These are phyloP conservation scores for Xyrauchen texanus DNA, from an alignment of 2,113 vertebrate species.

Conservation along the genomic window DNA sequence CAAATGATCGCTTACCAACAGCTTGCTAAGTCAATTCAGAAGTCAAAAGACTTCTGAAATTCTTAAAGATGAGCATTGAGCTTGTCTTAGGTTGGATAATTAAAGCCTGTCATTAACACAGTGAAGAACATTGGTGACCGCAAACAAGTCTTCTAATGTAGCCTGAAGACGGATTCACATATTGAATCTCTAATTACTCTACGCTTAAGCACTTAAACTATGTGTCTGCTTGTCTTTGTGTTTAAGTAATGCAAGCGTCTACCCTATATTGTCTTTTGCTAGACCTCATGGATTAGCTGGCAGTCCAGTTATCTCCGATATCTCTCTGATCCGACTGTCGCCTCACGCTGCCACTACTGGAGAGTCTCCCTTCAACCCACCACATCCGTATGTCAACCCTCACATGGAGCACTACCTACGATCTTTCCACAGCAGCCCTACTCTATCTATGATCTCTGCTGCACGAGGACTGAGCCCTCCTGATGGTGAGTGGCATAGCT, in stretches of 20 bases:
- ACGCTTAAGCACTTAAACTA: no score
- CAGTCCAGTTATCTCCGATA: constrained; percentile 94
- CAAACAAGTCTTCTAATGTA: no score
- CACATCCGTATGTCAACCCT: constrained; percentile 87
- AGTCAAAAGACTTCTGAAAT: no score
- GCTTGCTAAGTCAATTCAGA: no score
- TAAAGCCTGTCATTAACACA: no score
- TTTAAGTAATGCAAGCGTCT: neutral
- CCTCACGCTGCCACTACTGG: constrained; percentile 80
- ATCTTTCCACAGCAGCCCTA: constrained; percentile 90
- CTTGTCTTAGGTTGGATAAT: no score
- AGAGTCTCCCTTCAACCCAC: constrained; percentile 85
- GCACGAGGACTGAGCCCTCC: constrained; percentile 92
- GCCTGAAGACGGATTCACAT: no score
- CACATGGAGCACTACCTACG: constrained; percentile 99
- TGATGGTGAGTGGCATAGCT: constrained; percentile 79
- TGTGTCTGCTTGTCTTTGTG: neutral
- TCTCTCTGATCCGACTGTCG: constrained; percentile 93
- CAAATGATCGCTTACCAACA: no score
- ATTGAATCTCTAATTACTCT: no score
- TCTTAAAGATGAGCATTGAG: no score
- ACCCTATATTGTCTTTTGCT: constrained; percentile 54
- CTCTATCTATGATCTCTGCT: constrained; percentile 93
- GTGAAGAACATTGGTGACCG: no score
- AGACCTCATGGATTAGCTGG: constrained; percentile 88